Percentiles rank a stretch among this genome's conserved stretches.
Conservation (phyloP, 2,113 vertebrate species). For the Nibea coibor region DNA sequence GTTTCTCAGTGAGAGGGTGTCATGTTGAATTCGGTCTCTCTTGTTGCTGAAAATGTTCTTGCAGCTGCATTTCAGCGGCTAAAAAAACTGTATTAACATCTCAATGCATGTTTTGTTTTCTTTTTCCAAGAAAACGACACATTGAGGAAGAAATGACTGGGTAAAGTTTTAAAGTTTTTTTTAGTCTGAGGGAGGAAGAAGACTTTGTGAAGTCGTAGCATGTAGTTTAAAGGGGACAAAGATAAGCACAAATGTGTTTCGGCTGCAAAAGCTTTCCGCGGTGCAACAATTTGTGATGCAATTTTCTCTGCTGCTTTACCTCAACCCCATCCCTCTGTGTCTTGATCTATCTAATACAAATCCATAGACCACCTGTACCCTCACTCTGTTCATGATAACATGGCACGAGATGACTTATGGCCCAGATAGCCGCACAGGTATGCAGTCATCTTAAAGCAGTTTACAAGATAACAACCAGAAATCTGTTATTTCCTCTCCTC, state of each 20-base stretch:
- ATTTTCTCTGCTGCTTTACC: conserved; percentile 25
- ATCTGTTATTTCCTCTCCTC: not conserved
- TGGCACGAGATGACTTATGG: not conserved
- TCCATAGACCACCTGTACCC: not conserved
- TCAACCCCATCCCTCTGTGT: not conserved
- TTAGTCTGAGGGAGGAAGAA: not conserved
- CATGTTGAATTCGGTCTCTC: conserved; percentile 23
- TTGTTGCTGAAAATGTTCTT: conserved; percentile 14
- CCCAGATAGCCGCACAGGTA: not conserved
- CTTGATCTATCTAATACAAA: conserved; percentile 14
- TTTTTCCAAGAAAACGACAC: not conserved
- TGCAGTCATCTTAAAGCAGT: not conserved
- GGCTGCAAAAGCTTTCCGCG: conserved; percentile 4
- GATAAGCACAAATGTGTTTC: conserved; percentile 14
- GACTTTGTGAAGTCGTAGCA: not conserved
- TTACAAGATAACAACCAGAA: conserved; percentile 6
- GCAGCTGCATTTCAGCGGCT: not conserved
- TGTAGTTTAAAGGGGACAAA: conserved; percentile 7
- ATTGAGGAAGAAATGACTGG: not conserved
- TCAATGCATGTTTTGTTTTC: not conserved
- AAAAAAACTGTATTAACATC: not conserved
- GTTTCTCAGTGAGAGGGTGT: conserved; percentile 2
- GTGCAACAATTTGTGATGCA: conserved; percentile 7
- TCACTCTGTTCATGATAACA: not conserved
- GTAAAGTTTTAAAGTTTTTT: not conserved